Conservation (phyloP, 2,888 invertebrate genomes). For the Buathra laborator region DNA sequence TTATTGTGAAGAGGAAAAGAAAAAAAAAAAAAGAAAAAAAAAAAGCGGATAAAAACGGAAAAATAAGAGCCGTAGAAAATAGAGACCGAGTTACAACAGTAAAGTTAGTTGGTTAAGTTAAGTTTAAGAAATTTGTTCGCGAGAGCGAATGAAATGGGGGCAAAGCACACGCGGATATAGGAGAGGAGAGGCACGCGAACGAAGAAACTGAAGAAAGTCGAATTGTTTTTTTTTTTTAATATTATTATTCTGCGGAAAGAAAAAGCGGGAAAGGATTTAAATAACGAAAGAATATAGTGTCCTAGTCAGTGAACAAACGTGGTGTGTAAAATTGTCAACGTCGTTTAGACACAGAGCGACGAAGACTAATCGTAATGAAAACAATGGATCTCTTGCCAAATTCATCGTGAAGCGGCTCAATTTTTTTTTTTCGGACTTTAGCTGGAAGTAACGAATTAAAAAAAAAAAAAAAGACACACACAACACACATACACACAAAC, state of each 20-base stretch:
- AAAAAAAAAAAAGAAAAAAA: conserved; percentile 46
- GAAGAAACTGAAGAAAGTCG: conserved; percentile 54
- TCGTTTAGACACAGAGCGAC: conserved; percentile 63
- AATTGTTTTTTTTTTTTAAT: conserved; percentile 44
- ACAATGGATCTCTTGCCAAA: conserved; percentile 80
- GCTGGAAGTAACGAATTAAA: conserved; percentile 52
- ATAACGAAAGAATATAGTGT: conserved; percentile 74
- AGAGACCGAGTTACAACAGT: conserved; percentile 63
- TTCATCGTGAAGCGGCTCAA: conserved; percentile 77
- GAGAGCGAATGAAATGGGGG: conserved; percentile 28
- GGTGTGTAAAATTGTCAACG: conserved; percentile 68
- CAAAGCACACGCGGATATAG: conserved; percentile 33
- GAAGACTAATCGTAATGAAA: conserved; percentile 53
- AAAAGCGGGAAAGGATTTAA: conserved; percentile 46
- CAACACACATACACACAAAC: conserved; percentile 37
- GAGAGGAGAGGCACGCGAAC: conserved; percentile 19
- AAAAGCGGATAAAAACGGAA: not conserved
- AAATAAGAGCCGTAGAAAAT: conserved; percentile 59
- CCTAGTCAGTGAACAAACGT: conserved; percentile 81
- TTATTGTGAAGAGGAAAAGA: conserved; percentile 79
- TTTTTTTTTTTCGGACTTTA: conserved; percentile 55
- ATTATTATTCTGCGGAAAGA: conserved; percentile 39
- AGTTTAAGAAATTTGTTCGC: conserved; percentile 55
- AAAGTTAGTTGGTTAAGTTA: conserved; percentile 62
- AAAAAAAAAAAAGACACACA: conserved; percentile 63